Base-by-base conservation (phyloP, 2,113 vertebrate genomes). In the Formicarius rufipectus region DNA sequence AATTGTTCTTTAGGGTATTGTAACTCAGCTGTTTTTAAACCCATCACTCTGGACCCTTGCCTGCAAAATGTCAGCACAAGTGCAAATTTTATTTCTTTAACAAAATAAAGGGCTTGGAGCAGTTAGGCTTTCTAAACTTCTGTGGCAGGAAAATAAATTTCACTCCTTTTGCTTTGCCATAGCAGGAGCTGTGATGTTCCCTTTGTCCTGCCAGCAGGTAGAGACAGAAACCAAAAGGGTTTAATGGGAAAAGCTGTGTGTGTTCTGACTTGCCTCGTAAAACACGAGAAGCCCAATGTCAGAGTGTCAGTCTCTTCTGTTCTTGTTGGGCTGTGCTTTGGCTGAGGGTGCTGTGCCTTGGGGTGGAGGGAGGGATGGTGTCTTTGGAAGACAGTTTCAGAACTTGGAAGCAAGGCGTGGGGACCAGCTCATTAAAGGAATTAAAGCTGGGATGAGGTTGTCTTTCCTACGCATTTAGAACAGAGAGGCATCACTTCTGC, bases 1-100 rank as follows among this genome's bases (percentile, higher is more conserved):
- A 94, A 96, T 96, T 94, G 96, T 97, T 96, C 96, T 97, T 95
- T 87, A 87, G 96, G 95, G 96, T 96, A 97, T 97, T 97, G 92
- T 96, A 97, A 96, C 85, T 96, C 96, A 95, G 93, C 92, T 95
- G 95, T 92, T 96, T 87, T 94, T 95, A 97, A 96, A 96, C 96
- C 96, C 96, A 96, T 96, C 96, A 90, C 92, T 89, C 96, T 97
- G 96, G 90, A 97, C 78, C 90, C 58, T 92, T 88, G 95, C 96
- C 95, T 96, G 72, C 88, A 96, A 92, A 96, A 94, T 96, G 96
- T 96, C 96, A 97, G 92, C 37, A 0, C 79, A 96, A 96, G 92
- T 94, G 90, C 90, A 97, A 78, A 88, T 96, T 96, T 94, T 95
- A 96, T 92, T 96, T 84, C 95, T 94, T 94, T 90, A 94, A 62